A percentile compares a stretch with the other conserved stretches of the same genome.
These are phyloP conservation scores for Hyposmocoma kahamanoa DNA, from an alignment of 1,140 invertebrate genomes.

Conservation along the genomic window DNA sequence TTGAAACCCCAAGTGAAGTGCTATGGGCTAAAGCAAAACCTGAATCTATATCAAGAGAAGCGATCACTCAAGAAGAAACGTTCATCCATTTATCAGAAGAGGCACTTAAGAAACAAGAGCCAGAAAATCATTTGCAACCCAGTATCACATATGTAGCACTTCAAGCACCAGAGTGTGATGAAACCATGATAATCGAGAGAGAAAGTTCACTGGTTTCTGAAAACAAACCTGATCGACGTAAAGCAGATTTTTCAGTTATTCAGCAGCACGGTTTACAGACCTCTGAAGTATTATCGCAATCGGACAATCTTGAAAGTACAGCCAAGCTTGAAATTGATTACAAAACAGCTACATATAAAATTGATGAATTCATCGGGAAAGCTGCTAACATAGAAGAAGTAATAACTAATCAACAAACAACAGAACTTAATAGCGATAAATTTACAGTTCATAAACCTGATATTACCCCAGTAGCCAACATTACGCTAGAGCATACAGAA, in stretches of 20 bases:
- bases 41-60: constrained; percentile 28
- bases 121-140: constrained; percentile 17
- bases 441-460: constrained; percentile 21
- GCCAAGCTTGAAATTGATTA: constrained; percentile 20
- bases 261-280: constrained; percentile 39
- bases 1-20: constrained; percentile 16
- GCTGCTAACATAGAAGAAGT: constrained; percentile 45
- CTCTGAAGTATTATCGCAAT: constrained; percentile 42
- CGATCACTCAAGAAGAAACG: constrained; percentile 47
- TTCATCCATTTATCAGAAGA: constrained; percentile 37
- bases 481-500: constrained; percentile 44
- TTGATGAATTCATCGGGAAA: constrained; percentile 57
- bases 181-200: constrained; percentile 37
- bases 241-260: constrained; percentile 28
- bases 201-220: constrained; percentile 29
- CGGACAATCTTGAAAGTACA: constrained; percentile 36
- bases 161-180: constrained; percentile 38
- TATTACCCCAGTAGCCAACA: constrained; percentile 24
- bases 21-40: constrained; percentile 19
- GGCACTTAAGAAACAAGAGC: constrained; percentile 18
- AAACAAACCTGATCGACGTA: constrained; percentile 36
- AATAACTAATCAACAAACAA: constrained; percentile 26
- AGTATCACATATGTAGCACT: constrained; percentile 29
- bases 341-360: constrained; percentile 34
- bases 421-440: constrained; percentile 27